A percentile compares a stretch with the other conserved stretches of the same genome.
Conservation (phyloP, 2,888 invertebrate genomes). For the Cristatella mucedo region DNA sequence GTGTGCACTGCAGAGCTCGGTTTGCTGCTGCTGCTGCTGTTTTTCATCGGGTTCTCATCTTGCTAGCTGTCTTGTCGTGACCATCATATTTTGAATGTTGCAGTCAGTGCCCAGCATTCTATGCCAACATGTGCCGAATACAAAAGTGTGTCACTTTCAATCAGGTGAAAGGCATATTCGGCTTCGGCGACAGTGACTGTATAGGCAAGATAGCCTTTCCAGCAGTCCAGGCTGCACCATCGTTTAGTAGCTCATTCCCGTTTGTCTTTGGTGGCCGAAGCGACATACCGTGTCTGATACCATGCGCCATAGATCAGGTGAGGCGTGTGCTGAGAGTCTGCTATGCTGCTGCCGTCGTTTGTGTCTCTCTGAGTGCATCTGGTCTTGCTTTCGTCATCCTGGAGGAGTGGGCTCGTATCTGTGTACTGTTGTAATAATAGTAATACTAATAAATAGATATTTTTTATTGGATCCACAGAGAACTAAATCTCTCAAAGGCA, state of each 20-base stretch:
- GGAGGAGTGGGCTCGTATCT: no score
- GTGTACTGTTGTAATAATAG: no score
- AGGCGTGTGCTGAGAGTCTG: no score
- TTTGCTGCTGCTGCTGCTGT: background rate
- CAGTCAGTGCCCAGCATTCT: slow-evolving; percentile 73
- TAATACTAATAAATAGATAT: no score
- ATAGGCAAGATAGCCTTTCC: slow-evolving; percentile 96
- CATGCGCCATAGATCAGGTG: slow-evolving; percentile 95
- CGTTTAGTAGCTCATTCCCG: slow-evolving; percentile 52
- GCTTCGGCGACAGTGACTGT: slow-evolving; percentile 83
- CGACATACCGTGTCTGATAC: slow-evolving; percentile 67
- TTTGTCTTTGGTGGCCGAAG: slow-evolving; percentile 62
- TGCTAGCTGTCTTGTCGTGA: background rate
- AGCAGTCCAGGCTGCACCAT: slow-evolving; percentile 85
- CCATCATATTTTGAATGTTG: slow-evolving; percentile 21
- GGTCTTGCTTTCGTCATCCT: no score
- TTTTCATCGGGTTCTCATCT: background rate
- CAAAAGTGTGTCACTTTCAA: slow-evolving; percentile 91
- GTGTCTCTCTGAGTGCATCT: no score
- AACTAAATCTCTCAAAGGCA: no score
- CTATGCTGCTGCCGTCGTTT: no score
- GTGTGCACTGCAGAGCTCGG: background rate
- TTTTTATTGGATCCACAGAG: no score
- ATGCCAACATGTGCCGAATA: slow-evolving; percentile 75
- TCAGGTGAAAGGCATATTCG: slow-evolving; percentile 94